Evolutionary conservation across 2,888 invertebrate genomes (phyloP), one percentile per base, ranked within the genome.

Genomic region (Lydus trimaculatus): DNA sequence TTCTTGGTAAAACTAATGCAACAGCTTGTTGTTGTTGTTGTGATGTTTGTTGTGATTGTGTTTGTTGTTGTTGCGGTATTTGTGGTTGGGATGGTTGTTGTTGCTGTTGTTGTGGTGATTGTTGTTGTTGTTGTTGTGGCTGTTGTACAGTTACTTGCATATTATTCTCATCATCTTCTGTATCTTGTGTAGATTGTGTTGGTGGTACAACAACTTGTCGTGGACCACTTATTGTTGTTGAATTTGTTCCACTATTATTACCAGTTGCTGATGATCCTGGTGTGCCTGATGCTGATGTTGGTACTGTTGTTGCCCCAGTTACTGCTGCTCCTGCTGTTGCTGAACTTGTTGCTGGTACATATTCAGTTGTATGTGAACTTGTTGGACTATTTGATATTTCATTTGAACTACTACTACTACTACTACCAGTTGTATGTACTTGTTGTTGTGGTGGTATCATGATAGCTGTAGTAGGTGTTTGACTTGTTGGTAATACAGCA

Each of bases 301-400:
- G 3, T 33, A 7, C 8, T 5, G 33, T 7, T 11, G 2, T 13
- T 2, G 15, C 36, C 15, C 1, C 36, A 1, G 36, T 4, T 2
- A 13, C 43, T 6, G 43, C n/a, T 5, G n/a, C 17, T 5, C 3
- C 7, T n/a, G 43, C 17, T 43, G 43, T 43, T 43, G 43, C 43
- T 17, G 43, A 93, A 31, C 94, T 94, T 1, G 94, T 94, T 0
- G 94, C 94, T 0, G 94, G 94, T 88, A 94, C 94, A 84, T 94
- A 95, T 84, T 95, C 95, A 0, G 43, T 43, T 43, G 94, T 94
- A 73, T 91, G 91, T 1, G 91, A 91, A 65, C 91, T 91, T 0
- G 91, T 91, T 0, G 91, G 91, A 39, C 70, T 91, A 17, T 91
- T 90, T 0, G 91, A 89, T 0, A 87, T 87, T 76, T 89, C 89